phyloP scores from a whole-genome alignment of 1,140 invertebrate genomes.

The Atta colombica region DNA sequence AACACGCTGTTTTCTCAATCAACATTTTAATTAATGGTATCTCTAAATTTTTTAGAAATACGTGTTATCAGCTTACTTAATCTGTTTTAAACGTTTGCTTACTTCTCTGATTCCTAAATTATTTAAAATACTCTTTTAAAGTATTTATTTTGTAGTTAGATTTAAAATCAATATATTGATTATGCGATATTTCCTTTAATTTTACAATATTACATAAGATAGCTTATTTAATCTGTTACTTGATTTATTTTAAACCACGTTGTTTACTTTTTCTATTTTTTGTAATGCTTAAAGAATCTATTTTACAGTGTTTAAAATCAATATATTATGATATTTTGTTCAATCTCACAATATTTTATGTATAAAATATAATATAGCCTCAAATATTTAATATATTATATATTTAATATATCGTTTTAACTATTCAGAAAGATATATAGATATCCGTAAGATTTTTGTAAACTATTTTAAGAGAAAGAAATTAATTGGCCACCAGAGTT shows the following conservation, averaged over 20 bases:
- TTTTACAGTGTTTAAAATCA: neutral
- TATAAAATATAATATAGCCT: neutral
- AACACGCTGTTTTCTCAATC: neutral
- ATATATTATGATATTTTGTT: neutral
- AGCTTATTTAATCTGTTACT: too few species aligned
- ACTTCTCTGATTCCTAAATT: neutral
- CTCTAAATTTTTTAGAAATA: neutral
- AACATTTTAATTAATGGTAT: neutral
- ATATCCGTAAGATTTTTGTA: neutral
- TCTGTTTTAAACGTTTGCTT: neutral
- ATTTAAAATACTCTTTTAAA: neutral
- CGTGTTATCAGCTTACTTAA: neutral
- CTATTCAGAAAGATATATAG: neutral
- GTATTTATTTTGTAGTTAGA: neutral
- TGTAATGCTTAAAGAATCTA: neutral
- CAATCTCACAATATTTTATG: neutral
- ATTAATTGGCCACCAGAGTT: slow-evolving; percentile 28
- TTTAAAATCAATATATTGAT: too few species aligned
- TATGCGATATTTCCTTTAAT: too few species aligned
- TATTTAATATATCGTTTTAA: neutral
- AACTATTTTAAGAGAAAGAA: neutral
- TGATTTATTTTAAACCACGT: too few species aligned
- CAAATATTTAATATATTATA: neutral
- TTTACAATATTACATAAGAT: too few species aligned
- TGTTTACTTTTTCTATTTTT: too few species aligned